Percentiles rank a stretch among this genome's conserved stretches.
phyloP scores from a whole-genome alignment of 2,113 vertebrate genomes.

The Grammomys dolichurus region DNA sequence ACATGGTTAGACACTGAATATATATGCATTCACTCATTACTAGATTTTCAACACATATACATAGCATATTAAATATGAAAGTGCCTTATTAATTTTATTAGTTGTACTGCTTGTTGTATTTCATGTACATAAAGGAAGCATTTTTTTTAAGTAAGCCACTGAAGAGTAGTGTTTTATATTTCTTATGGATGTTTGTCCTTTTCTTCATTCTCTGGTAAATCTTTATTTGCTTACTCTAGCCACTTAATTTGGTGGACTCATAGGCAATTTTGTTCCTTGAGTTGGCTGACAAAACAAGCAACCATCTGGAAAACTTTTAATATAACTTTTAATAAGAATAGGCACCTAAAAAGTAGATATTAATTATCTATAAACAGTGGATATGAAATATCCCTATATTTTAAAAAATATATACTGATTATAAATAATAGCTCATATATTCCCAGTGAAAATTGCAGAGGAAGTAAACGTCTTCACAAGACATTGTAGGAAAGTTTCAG shows the following conservation, averaged over 20 bases:
- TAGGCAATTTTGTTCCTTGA: background rate
- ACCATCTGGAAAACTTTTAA: background rate
- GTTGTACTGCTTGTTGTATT: background rate
- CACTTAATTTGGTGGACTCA: background rate
- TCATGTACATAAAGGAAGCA: background rate
- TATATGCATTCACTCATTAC: background rate
- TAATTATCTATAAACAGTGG: background rate
- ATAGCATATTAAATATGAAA: background rate
- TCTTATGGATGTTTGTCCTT: background rate
- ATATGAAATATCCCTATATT: background rate
- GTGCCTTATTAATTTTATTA: background rate
- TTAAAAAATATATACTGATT: background rate
- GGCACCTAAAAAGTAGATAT: background rate
- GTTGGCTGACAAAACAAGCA: background rate
- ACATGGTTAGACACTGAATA: background rate
- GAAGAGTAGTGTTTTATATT: slow-evolving; percentile 3
- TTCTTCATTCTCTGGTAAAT: background rate
- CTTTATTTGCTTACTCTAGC: background rate
- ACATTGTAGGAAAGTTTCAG: background rate
- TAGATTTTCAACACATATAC: background rate
- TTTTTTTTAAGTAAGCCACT: background rate
- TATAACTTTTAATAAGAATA: background rate
- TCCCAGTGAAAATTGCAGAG: background rate
- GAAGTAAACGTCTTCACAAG: background rate
- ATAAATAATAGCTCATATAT: background rate